Conservation (phyloP, 2,888 invertebrate genomes). For the Epinotia demarniana region DNA sequence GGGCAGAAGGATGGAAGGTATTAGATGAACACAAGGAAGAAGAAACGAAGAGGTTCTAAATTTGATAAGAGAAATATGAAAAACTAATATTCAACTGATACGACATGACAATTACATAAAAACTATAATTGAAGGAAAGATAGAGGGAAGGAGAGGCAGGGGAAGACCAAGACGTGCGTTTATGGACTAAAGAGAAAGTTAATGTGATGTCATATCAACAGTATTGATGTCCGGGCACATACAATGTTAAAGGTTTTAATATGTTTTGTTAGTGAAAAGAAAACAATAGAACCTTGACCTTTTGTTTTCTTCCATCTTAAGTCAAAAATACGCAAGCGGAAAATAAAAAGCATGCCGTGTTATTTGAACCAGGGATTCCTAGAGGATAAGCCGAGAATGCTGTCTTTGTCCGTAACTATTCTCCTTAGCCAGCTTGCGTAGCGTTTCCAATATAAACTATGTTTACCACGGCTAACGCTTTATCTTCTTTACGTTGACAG, state of each 20-base stretch:
- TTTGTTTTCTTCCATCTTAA: not conserved
- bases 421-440: conserved; percentile 11
- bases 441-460: conserved; percentile 33
- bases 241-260: not conserved
- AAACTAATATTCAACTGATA: too few species aligned
- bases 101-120: too few species aligned
- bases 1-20: too few species aligned
- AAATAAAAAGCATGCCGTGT: not conserved
- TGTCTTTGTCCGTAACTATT: not conserved
- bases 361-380: not conserved
- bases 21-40: too few species aligned
- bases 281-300: not conserved
- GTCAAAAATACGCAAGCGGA: not conserved
- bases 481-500: conserved; percentile 23
- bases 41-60: too few species aligned
- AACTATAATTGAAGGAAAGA: too few species aligned
- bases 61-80: too few species aligned
- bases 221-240: not conserved
- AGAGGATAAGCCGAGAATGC: not conserved
- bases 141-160: too few species aligned
- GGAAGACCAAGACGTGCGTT: too few species aligned
- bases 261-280: not conserved
- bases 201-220: too few species aligned
- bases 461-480: conserved; percentile 30
- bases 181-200: too few species aligned